A percentile compares a stretch with the other conserved stretches of the same genome.
These are phyloP conservation scores for Hippasteria phrygiana DNA, from an alignment of 53 echinoderm and acorn worm species.

Conservation along the genomic window DNA sequence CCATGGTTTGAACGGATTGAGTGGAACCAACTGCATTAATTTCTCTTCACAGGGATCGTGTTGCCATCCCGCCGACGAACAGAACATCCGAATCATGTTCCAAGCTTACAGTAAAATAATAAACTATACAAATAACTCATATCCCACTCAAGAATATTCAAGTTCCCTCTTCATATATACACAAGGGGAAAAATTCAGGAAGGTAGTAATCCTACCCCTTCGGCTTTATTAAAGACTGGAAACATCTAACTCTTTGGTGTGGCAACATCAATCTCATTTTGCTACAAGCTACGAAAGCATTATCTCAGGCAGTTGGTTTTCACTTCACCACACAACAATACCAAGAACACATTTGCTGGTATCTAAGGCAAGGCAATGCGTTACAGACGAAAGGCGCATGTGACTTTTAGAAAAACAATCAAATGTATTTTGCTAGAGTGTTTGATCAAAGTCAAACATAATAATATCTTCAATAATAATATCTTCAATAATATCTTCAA, in stretches of 20 bases:
- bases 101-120: too few species aligned
- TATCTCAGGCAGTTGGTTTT: neutral
- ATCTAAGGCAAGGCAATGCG: neutral
- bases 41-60: too few species aligned
- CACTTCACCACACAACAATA: neutral
- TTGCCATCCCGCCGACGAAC: too few species aligned
- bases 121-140: too few species aligned
- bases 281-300: neutral
- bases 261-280: neutral
- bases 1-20: too few species aligned
- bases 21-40: too few species aligned
- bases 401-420: too few species aligned
- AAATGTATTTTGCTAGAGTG: neutral
- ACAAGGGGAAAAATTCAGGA: too few species aligned
- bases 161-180: too few species aligned
- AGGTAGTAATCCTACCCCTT: neutral
- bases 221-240: slow-evolving; percentile 8
- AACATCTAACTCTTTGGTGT: neutral
- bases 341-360: neutral
- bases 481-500: neutral
- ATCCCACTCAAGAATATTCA: too few species aligned
- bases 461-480: neutral
- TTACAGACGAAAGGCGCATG: too few species aligned
- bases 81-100: too few species aligned
- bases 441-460: neutral